Evolutionary conservation across 2,113 vertebrate genomes (phyloP).

Genomic region (Megaceryle torquata): DNA sequence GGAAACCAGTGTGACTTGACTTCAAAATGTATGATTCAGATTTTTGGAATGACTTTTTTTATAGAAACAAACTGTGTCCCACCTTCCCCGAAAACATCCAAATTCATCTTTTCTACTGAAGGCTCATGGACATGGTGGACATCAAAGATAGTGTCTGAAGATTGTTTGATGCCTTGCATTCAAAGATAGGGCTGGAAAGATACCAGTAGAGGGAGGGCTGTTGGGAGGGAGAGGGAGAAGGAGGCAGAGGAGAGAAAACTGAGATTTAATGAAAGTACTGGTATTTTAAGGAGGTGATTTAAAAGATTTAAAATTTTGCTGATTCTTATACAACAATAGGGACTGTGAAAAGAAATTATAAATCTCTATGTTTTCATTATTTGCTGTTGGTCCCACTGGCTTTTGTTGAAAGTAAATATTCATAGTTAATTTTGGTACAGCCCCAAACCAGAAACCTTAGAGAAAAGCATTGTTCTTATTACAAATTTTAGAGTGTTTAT

Average conservation of each 20-base stretch:
- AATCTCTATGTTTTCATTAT: not conserved
- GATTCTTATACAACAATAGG: not conserved
- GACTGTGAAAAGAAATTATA: not conserved
- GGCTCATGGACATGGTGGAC: rapidly evolving
- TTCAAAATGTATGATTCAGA: not conserved
- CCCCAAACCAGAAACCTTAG: not conserved
- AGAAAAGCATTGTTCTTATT: constrained; percentile 15
- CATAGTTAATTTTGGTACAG: not conserved
- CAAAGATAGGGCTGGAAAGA: not conserved
- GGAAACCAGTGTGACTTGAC: not conserved
- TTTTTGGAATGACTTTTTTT: not conserved
- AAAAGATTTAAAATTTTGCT: not conserved
- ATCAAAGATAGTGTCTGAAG: not conserved
- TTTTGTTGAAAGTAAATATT: constrained; percentile 36
- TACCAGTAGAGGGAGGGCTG: not conserved
- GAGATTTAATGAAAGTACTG: not conserved
- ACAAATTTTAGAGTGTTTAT: constrained; percentile 14
- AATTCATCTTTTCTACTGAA: not conserved
- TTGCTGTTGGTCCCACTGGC: not conserved
- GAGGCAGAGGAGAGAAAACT: not conserved
- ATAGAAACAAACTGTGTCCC: not conserved
- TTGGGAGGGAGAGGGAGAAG: not conserved
- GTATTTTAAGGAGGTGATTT: not conserved
- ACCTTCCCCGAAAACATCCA: not conserved
- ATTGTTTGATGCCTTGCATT: not conserved